These are phyloP conservation scores for Minunthozetes semirufus DNA, from an alignment of 2,888 invertebrate species.

Conservation along the genomic window DNA sequence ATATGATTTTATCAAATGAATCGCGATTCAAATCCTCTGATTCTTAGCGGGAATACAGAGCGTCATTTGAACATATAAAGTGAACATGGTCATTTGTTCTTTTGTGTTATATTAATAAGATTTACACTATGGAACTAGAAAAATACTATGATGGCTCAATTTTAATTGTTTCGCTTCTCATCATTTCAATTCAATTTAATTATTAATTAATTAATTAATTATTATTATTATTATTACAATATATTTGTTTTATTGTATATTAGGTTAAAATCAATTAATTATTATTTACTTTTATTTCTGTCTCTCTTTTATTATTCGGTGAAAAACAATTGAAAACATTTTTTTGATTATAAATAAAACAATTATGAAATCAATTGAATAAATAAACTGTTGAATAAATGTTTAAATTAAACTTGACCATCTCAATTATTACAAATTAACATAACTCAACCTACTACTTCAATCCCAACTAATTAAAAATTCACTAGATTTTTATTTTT, in stretches of 20 bases:
- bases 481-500: too few species aligned
- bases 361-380: neutral
- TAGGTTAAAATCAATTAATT: conserved; percentile 5
- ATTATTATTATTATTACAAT: conserved; percentile 3
- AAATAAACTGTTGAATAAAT: neutral
- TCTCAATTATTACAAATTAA: too few species aligned
- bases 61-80: too few species aligned
- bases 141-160: conserved; percentile 4
- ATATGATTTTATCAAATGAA: neutral
- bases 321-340: neutral
- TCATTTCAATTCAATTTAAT: neutral
- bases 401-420: neutral
- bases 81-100: neutral
- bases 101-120: neutral
- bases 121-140: neutral
- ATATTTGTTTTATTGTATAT: conserved; percentile 17
- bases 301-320: neutral
- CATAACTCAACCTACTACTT: too few species aligned
- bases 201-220: neutral
- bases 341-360: neutral
- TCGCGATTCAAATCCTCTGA: neutral
- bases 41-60: neutral
- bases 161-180: conserved; percentile 9
- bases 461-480: too few species aligned
- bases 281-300: neutral